These are phyloP conservation scores for Catotricha subobsoleta DNA, from an alignment of 2,888 invertebrate species.

Conservation along the genomic window DNA sequence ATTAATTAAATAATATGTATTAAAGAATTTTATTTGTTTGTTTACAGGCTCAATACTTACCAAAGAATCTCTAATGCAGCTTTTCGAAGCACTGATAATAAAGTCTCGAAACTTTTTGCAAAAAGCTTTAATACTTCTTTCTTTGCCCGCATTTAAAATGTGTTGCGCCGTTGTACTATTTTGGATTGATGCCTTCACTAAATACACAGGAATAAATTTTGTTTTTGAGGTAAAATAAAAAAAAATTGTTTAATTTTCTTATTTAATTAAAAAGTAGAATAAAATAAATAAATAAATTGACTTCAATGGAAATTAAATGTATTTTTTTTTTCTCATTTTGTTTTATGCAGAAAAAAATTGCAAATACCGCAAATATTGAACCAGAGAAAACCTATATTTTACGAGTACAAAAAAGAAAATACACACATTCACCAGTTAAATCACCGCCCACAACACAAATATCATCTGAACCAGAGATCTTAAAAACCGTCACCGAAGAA, in stretches of 20 bases:
- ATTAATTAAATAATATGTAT: too few species aligned
- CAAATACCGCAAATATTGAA: background rate
- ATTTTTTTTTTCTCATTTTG: background rate
- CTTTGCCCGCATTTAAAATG: conserved; percentile 8
- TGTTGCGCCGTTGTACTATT: background rate
- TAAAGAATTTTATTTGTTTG: background rate
- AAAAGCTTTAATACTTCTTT: conserved; percentile 8
- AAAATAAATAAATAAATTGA: background rate
- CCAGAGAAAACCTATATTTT: background rate
- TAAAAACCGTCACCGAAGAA: too few species aligned
- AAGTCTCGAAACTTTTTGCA: conserved; percentile 10
- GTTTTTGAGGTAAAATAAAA: conserved; percentile 5
- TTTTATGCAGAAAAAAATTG: background rate
- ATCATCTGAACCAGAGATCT: background rate
- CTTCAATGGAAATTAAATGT: background rate
- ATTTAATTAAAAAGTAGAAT: background rate
- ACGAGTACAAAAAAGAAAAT: conserved; percentile 1
- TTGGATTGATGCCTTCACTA: background rate
- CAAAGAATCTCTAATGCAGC: conserved; percentile 10
- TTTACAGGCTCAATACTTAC: conserved; percentile 11
- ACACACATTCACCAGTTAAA: background rate
- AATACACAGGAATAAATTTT: background rate
- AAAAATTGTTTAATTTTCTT: background rate
- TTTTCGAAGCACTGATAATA: conserved; percentile 10
- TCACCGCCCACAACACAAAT: background rate